A percentile compares a stretch with the other conserved stretches of the same genome.
Conservation (phyloP, 2,797 vertebrate species). For the Phoeniculus purpureus region DNA sequence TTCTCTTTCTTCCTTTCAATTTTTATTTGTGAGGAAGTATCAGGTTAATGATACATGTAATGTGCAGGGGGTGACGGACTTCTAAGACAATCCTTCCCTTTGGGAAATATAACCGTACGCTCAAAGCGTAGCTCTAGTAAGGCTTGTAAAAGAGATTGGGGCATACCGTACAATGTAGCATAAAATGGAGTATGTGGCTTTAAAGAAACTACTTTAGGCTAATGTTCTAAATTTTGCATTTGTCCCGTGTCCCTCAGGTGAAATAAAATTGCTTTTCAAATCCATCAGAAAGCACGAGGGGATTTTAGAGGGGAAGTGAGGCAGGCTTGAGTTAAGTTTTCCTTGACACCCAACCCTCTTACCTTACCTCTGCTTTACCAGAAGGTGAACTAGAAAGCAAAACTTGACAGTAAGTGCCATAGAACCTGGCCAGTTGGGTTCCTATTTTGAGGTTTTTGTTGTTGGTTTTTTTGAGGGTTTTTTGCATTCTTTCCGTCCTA, state of each 20-base stretch:
- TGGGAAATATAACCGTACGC: constrained; percentile 56
- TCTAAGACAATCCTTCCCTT: constrained; percentile 5
- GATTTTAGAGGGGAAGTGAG: constrained; percentile 36
- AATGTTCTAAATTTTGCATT: constrained; percentile 59
- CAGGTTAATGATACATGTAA: background rate
- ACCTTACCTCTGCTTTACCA: background rate
- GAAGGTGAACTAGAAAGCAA: background rate
- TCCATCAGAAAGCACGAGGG: constrained; percentile 1
- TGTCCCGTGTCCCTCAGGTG: constrained; percentile 19
- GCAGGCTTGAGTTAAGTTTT: constrained; percentile 30
- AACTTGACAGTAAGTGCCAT: background rate
- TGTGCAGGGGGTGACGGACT: background rate
- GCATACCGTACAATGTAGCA: constrained; percentile 73
- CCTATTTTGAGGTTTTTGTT: background rate
- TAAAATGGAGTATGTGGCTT: constrained; percentile 64
- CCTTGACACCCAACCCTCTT: background rate
- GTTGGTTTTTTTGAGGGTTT: background rate
- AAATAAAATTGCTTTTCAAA: constrained; percentile 42
- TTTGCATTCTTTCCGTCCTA: background rate
- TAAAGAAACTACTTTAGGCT: constrained; percentile 60
- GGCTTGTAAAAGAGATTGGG: constrained; percentile 66
- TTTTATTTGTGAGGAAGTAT: background rate
- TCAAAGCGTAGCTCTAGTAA: background rate
- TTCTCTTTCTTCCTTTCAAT: background rate
- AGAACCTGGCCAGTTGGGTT: background rate